These are phyloP conservation scores for Mastomys natalensis DNA, from an alignment of 2,113 vertebrate genomes.

Conservation along the genomic window DNA sequence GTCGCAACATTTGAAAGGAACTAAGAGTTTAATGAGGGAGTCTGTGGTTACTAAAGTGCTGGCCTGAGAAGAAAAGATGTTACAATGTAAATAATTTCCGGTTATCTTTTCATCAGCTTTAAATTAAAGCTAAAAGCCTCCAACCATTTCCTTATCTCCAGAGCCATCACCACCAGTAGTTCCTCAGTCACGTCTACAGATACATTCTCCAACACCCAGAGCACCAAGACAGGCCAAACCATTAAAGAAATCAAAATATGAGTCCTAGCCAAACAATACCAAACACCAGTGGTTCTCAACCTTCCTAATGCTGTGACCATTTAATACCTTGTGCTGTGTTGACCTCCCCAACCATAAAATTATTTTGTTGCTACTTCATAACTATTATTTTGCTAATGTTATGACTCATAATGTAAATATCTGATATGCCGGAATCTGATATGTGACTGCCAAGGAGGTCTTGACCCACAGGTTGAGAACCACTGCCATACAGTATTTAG, in stretches of 20 bases:
- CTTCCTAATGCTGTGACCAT: not conserved
- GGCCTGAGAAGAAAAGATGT: slow-evolving; percentile 39
- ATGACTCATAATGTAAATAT: not conserved
- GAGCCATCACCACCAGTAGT: not conserved
- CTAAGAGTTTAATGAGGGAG: not conserved
- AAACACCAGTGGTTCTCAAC: not conserved
- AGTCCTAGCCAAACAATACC: not conserved
- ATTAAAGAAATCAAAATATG: not conserved
- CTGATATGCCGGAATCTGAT: not conserved
- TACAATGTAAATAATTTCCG: slow-evolving; percentile 42
- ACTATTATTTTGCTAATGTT: not conserved
- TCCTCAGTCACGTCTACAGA: not conserved
- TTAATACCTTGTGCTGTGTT: not conserved
- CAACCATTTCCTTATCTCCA: not conserved
- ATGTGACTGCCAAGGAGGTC: not conserved
- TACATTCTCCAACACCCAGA: not conserved
- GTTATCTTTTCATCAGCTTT: not conserved
- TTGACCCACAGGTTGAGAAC: not conserved
- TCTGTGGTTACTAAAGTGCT: not conserved
- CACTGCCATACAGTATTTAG: not conserved
- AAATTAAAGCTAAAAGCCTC: slow-evolving; percentile 29
- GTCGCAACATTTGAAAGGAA: slow-evolving; percentile 23
- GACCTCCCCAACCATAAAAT: not conserved
- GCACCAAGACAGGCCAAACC: slow-evolving; percentile 9
- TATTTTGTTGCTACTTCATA: not conserved